A percentile compares a stretch with the other conserved stretches of the same genome.
Evolutionary conservation across 2,888 invertebrate species (phyloP).

Genomic region (Anaspis maculata): DNA sequence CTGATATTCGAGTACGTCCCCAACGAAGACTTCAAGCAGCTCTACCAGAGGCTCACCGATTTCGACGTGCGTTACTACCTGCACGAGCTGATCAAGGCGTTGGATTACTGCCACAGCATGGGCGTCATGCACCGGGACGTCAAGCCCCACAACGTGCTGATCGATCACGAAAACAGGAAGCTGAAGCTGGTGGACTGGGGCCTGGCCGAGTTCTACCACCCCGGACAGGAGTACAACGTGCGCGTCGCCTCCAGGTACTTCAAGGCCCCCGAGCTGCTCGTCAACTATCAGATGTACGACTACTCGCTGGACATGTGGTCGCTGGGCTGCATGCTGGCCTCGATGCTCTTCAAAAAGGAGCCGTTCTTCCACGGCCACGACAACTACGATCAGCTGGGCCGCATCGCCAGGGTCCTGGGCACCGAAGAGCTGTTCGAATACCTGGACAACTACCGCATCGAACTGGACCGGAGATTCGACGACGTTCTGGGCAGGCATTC

Average conservation of each 20-base stretch:
- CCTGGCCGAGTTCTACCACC: slow-evolving; percentile 99
- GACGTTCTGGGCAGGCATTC: slow-evolving; percentile 98
- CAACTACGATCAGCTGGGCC: slow-evolving; percentile 98
- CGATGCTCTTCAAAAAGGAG: slow-evolving; percentile 99
- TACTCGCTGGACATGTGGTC: slow-evolving; percentile 99
- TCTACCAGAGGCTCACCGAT: slow-evolving; percentile 98
- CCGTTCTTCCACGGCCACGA: slow-evolving; percentile 99
- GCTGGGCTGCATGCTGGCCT: slow-evolving; percentile 98
- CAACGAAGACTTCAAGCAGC: slow-evolving; percentile 99
- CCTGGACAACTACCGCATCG: slow-evolving; percentile 99
- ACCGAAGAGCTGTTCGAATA: slow-evolving; percentile 99
- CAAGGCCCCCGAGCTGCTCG: slow-evolving; percentile 96
- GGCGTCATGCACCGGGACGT: slow-evolving; percentile 99
- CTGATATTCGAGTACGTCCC: slow-evolving; percentile 99
- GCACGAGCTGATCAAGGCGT: slow-evolving; percentile 94
- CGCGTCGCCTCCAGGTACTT: slow-evolving; percentile 99
- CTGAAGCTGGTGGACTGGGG: slow-evolving; percentile 99
- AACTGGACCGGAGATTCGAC: slow-evolving; percentile 98
- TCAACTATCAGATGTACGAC: slow-evolving; percentile 99
- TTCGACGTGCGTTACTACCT: slow-evolving; percentile 99
- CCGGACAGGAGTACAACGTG: slow-evolving; percentile 99
- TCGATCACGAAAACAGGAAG: slow-evolving; percentile 98
- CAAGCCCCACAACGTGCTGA: slow-evolving; percentile 99
- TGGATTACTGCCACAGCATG: slow-evolving; percentile 99
- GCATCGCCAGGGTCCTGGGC: slow-evolving; percentile 98